These are phyloP conservation scores for Falco berigora DNA, from an alignment of 2,797 vertebrate genomes.

Conservation along the genomic window DNA sequence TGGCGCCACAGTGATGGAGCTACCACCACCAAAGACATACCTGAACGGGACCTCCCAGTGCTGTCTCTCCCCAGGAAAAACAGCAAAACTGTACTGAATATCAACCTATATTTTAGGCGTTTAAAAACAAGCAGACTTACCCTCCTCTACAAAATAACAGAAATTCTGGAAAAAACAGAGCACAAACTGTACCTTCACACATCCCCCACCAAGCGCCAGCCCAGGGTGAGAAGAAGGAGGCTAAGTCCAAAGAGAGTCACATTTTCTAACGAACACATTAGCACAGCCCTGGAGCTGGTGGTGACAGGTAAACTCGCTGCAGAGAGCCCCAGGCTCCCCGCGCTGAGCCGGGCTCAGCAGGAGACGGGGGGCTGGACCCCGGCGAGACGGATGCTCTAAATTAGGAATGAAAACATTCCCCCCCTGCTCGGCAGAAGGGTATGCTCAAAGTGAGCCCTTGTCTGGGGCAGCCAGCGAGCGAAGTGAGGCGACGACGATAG, in stretches of 20 bases:
- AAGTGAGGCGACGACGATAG: slow-evolving; percentile 3
- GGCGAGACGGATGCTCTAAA: slow-evolving; percentile 30
- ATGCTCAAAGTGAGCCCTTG: slow-evolving; percentile 64
- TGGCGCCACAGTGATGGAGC: neutral
- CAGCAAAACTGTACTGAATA: neutral
- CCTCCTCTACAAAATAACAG: neutral
- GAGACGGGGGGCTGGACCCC: slow-evolving; percentile 13
- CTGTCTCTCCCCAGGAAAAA: neutral
- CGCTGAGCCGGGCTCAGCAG: neutral
- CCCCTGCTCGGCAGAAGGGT: slow-evolving; percentile 13
- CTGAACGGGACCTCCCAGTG: neutral
- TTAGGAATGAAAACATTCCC: slow-evolving; percentile 62
- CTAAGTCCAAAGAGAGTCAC: neutral
- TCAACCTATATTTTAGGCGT: neutral
- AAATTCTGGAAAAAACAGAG: slow-evolving; percentile 24
- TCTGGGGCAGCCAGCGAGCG: slow-evolving; percentile 15
- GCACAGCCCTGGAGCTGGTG: neutral
- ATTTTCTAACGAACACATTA: neutral
- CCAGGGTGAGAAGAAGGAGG: neutral
- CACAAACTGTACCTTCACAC: slow-evolving; percentile 30
- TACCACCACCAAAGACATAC: neutral
- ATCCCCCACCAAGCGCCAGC: neutral
- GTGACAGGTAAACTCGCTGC: neutral
- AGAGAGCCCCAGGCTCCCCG: neutral
- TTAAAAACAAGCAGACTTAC: neutral